Percentiles rank a stretch among this genome's conserved stretches.
Conservation (phyloP, 2,113 vertebrate genomes). For the Leptobrachium ailaonicum region DNA sequence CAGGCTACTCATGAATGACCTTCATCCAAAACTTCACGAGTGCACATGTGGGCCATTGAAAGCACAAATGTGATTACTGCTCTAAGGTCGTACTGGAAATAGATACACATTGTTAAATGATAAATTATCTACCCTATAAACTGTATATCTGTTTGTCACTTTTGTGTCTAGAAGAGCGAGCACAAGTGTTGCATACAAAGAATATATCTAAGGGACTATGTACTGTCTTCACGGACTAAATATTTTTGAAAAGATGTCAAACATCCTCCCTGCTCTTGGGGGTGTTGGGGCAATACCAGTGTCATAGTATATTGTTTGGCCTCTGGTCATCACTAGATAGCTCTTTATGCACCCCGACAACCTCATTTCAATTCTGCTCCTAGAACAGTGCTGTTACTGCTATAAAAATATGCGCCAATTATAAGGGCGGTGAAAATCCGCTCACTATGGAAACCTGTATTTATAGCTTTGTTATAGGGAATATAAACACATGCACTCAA, state of each 20-base stretch:
- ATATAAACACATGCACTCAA: constrained; percentile 43
- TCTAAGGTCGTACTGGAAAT: too few species aligned
- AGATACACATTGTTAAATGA: too few species aligned
- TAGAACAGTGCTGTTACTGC: constrained; percentile 34
- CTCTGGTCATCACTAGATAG: not conserved
- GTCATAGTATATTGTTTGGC: constrained; percentile 21
- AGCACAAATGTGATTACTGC: too few species aligned
- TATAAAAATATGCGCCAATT: constrained; percentile 49
- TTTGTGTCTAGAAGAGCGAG: too few species aligned
- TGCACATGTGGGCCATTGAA: too few species aligned
- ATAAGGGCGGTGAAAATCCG: constrained; percentile 39
- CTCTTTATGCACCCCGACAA: not conserved
- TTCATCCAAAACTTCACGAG: too few species aligned
- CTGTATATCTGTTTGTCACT: too few species aligned
- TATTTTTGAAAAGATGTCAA: not conserved
- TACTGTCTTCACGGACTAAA: too few species aligned
- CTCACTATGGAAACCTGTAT: constrained; percentile 49
- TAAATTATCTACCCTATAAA: too few species aligned
- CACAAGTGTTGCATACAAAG: too few species aligned
- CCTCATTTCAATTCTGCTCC: constrained; percentile 36
- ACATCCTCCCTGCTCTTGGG: constrained; percentile 8
- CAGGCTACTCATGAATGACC: too few species aligned
- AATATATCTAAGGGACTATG: too few species aligned
- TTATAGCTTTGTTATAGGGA: constrained; percentile 43
- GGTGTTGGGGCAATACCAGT: constrained; percentile 13